Evolutionary conservation across 2,888 invertebrate genomes (phyloP).

Genomic region (Harmothoe impar): DNA sequence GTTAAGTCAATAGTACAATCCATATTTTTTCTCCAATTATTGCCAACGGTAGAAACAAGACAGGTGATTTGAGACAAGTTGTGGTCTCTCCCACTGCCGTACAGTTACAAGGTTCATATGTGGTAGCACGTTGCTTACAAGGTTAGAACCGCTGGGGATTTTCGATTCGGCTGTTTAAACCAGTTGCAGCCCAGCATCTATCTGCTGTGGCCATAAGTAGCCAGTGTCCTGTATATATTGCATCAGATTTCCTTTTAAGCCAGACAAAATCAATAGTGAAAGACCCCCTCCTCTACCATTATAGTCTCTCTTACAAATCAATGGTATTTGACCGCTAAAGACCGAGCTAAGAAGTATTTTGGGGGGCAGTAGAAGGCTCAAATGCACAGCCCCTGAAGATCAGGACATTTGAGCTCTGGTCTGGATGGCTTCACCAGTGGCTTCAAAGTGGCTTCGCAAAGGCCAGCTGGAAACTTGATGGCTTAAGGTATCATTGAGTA

Average conservation of each 20-base stretch:
- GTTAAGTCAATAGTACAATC: no score
- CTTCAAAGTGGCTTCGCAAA: slow-evolving; percentile 31
- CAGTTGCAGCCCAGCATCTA: no score
- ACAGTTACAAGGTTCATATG: no score
- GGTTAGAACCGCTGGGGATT: no score
- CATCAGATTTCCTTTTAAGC: background rate
- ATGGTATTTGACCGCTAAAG: background rate
- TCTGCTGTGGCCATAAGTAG: background rate
- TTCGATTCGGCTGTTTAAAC: no score
- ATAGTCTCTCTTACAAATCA: slow-evolving; percentile 3
- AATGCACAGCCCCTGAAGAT: slow-evolving; percentile 19
- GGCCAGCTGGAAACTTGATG: background rate
- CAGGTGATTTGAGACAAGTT: background rate
- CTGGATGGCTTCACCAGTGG: background rate
- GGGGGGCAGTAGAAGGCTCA: background rate
- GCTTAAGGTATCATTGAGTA: background rate
- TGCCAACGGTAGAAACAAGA: no score
- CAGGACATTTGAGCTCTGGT: background rate
- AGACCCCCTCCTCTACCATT: slow-evolving; percentile 14
- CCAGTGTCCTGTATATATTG: background rate
- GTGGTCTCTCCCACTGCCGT: no score
- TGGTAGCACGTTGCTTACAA: no score
- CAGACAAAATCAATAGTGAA: background rate
- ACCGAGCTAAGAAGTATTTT: background rate
- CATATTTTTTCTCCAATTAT: no score